Percentiles rank a stretch among this genome's conserved stretches.
phyloP scores from a whole-genome alignment of 1,140 invertebrate genomes.

The Scaptomyza pallida region DNA sequence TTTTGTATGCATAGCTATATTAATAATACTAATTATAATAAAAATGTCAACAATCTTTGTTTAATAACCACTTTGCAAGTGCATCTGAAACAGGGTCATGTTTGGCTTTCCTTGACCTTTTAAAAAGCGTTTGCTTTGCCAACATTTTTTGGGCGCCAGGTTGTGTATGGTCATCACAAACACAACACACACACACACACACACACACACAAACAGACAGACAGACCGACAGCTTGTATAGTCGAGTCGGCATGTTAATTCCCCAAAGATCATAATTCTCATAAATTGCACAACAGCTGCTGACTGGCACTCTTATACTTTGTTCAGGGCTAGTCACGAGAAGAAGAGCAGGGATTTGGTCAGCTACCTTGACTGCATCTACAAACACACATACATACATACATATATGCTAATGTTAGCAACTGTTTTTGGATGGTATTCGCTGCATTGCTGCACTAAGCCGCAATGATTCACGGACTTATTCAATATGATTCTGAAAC shows the following conservation, averaged over 20 bases:
- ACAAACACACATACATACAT: not conserved
- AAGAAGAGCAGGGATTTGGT: not conserved
- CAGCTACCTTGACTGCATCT: conserved; percentile 11
- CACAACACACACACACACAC: too few relatives aligned
- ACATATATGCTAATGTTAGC: not conserved
- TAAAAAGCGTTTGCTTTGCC: conserved; percentile 6
- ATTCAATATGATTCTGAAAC: conserved; percentile 31
- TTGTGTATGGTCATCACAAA: conserved; percentile 13
- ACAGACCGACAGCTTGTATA: not conserved
- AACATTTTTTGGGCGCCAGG: conserved; percentile 13
- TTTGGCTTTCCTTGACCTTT: conserved; percentile 43
- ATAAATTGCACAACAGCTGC: conserved; percentile 48
- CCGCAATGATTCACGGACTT: conserved; percentile 39
- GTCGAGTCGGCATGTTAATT: conserved; percentile 29
- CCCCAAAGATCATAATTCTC: conserved; percentile 46
- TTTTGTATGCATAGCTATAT: not conserved
- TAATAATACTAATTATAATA: not conserved
- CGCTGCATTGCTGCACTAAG: conserved; percentile 7
- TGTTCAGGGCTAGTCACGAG: not conserved
- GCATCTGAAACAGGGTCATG: not conserved
- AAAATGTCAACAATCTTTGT: not conserved
- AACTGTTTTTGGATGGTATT: conserved; percentile 6
- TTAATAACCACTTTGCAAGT: not conserved
- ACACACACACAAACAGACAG: too few relatives aligned
- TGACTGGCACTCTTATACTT: conserved; percentile 13